phyloP scores from a whole-genome alignment of 1,140 invertebrate species.

The Protaetia brevitarsis region DNA sequence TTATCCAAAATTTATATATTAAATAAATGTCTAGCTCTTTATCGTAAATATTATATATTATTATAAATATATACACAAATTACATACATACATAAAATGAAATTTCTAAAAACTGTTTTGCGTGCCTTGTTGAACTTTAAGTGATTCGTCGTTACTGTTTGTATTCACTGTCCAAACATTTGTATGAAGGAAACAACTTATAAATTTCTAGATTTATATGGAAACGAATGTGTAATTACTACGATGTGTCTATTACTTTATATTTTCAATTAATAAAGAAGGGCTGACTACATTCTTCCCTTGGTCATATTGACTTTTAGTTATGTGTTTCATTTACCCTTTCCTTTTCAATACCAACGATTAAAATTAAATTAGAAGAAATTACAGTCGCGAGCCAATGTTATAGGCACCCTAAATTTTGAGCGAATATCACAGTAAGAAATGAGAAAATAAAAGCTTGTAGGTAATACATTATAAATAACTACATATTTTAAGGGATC shows the following conservation, averaged over 20 bases:
- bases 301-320: slow-evolving; percentile 45
- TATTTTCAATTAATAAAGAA: slow-evolving; percentile 45
- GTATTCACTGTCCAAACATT: slow-evolving; percentile 25
- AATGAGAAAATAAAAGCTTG: no score
- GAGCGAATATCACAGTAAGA: no score
- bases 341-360: no score
- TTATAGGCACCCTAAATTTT: no score
- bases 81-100: slow-evolving; percentile 19
- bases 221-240: slow-evolving; percentile 38
- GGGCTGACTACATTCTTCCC: slow-evolving; percentile 43
- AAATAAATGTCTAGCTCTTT: slow-evolving; percentile 17
- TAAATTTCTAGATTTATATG: slow-evolving; percentile 45
- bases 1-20: slow-evolving; percentile 13
- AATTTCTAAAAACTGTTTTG: slow-evolving; percentile 41
- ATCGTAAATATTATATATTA: slow-evolving; percentile 23
- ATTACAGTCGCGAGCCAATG: no score
- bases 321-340: slow-evolving; percentile 15
- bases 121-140: slow-evolving; percentile 44
- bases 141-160: slow-evolving; percentile 33
- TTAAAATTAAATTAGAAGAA: no score
- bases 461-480: no score
- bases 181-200: slow-evolving; percentile 28
- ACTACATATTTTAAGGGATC: no score
- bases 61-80: slow-evolving; percentile 17
- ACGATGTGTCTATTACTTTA: slow-evolving; percentile 43